These are phyloP conservation scores for Pasiphila rectangulata DNA, from an alignment of 2,888 invertebrate genomes.

Conservation along the genomic window DNA sequence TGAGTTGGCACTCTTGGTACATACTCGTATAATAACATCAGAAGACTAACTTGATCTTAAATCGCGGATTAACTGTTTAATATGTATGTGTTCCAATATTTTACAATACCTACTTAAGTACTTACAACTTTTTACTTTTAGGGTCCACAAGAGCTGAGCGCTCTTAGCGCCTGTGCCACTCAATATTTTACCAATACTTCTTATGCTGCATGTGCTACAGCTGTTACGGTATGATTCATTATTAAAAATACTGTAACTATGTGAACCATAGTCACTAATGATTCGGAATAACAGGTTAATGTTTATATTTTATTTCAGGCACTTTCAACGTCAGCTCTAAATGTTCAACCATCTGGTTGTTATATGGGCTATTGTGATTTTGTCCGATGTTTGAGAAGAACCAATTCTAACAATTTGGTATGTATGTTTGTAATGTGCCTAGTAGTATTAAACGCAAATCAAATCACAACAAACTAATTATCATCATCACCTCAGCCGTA, in stretches of 20 bases:
- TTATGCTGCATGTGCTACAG: constrained; percentile 74
- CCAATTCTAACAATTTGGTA: constrained; percentile 81
- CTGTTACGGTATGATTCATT: constrained; percentile 63
- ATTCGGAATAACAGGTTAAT: too few relatives aligned
- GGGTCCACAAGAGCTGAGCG: constrained; percentile 78
- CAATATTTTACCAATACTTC: constrained; percentile 77
- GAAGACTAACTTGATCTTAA: too few relatives aligned
- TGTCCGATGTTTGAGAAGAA: constrained; percentile 79
- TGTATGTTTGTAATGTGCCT: constrained; percentile 16
- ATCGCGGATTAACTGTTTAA: too few relatives aligned
- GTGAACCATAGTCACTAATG: too few relatives aligned
- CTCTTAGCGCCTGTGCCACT: constrained; percentile 76
- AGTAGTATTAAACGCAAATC: background rate
- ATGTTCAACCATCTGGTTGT: constrained; percentile 75
- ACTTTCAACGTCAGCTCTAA: constrained; percentile 67
- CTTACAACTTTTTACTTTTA: constrained; percentile 37
- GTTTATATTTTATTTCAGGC: constrained; percentile 45
- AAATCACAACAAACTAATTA: too few relatives aligned
- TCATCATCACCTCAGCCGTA: too few relatives aligned
- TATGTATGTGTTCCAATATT: constrained; percentile 7
- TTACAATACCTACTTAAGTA: background rate
- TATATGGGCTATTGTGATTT: constrained; percentile 83
- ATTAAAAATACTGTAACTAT: too few relatives aligned
- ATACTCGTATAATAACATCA: background rate
- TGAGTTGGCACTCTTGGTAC: background rate